Base-by-base conservation (phyloP, 2,888 invertebrate genomes). In the Eupithecia inturbata region DNA sequence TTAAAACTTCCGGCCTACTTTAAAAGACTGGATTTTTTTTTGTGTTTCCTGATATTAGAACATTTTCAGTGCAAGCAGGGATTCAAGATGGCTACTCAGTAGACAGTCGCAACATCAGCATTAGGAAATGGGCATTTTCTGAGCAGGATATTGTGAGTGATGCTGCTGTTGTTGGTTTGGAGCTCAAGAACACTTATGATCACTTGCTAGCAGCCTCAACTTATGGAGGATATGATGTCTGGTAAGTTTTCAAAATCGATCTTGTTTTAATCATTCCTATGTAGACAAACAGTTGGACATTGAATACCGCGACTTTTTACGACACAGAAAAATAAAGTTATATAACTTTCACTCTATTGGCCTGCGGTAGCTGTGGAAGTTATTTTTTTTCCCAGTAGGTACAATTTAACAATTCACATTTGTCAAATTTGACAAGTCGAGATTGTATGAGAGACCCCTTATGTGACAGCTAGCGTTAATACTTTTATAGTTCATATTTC, bases 91-190 rank as follows among this genome's bases (percentile, higher is more conserved):
- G 92, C 36, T 90, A 90, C 72, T 82, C 90, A 68, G 89, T 95
- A 1, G 95, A 95, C 78, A 95, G 95, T 45, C 95, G 96, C 72
- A 96, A 95, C 74, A 91, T 98, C 70, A 95, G 95, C 19, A 97
- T 97, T 83, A 97, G 97, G 85, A 99, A 98, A 91, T 98, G 98
- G 97, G 96, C 96, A n/a, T 97, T 98, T 85, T 95, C 95, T 76
- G 97, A 97, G 78, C 97, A 97, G 83, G 96, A 96, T 69, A 92
- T 95, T 67, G 95, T 97, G 1, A 96, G 96, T 79, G 99, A 99
- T 90, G 96, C 97, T 82, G 96, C 97, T 67, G 96, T 97, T 14
- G 96, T 97, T 68, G 97, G 97, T 0, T 92, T 96, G 39, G 96
- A 95, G 83, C 95, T 95, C 26, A 96, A 96, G 81, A 97, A 96